These are phyloP conservation scores for Mythimna pallens DNA, from an alignment of 2,888 invertebrate species.

Conservation along the genomic window DNA sequence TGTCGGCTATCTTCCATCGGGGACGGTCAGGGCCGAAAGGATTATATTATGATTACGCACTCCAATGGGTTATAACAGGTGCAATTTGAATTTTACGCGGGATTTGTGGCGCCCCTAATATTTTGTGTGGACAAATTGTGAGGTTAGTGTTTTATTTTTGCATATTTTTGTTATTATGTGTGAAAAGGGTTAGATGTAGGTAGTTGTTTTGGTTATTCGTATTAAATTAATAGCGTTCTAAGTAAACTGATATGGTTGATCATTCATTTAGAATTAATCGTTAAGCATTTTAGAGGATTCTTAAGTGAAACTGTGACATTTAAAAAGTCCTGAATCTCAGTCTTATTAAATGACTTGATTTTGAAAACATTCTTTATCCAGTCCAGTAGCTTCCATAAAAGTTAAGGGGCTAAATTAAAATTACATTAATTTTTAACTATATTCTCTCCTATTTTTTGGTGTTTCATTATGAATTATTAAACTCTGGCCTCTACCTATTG, in stretches of 20 bases:
- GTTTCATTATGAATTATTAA: no score
- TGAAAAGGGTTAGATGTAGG: neutral
- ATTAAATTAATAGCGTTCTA: neutral
- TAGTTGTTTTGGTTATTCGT: neutral
- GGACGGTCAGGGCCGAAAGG: conserved; percentile 28
- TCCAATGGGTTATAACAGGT: conserved; percentile 33
- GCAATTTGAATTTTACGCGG: conserved; percentile 39
- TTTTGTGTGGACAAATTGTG: conserved; percentile 38
- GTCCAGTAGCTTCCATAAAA: no score
- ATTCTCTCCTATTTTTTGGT: no score
- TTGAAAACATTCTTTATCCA: no score
- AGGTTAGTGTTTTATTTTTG: conserved; percentile 6
- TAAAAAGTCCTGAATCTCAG: no score
- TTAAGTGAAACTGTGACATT: no score
- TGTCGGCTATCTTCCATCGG: conserved; percentile 52
- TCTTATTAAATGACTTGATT: no score
- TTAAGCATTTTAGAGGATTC: no score
- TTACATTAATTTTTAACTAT: no score
- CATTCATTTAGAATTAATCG: no score
- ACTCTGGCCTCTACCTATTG: no score
- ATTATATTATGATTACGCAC: conserved; percentile 52
- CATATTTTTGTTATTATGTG: neutral
- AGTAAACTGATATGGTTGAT: neutral
- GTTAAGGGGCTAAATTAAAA: no score
- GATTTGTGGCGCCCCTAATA: conserved; percentile 21